A percentile compares a stretch with the other conserved stretches of the same genome.
Conservation (phyloP, 1,140 invertebrate genomes). For the Drosophila hydei region DNA sequence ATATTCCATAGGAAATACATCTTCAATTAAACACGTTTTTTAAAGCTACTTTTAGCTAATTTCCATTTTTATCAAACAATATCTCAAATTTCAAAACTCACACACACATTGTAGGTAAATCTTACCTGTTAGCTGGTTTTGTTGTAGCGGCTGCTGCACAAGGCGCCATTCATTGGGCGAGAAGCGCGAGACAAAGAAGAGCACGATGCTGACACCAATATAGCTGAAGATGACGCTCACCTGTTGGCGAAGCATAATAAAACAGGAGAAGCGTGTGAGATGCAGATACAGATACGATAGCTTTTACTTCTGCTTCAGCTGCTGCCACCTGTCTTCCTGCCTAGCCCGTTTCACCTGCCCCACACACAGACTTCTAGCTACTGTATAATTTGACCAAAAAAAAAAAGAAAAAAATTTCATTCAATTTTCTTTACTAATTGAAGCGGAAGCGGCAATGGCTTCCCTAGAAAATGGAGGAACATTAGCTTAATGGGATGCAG, state of each 20-base stretch:
- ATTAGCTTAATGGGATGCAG: constrained; percentile 71
- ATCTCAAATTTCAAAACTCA: constrained; percentile 22
- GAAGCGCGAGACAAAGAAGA: constrained; percentile 97
- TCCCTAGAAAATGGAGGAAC: constrained; percentile 68
- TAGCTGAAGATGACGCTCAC: constrained; percentile 97
- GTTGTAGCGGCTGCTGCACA: constrained; percentile 84
- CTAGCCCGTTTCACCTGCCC: not conserved
- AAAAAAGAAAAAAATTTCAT: constrained; percentile 59
- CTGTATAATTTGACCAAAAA: constrained; percentile 33
- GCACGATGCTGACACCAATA: constrained; percentile 97
- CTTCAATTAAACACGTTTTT: not conserved
- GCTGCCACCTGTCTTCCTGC: constrained; percentile 11
- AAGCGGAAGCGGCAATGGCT: constrained; percentile 75
- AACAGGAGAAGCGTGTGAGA: constrained; percentile 56
- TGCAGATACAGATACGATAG: constrained; percentile 19
- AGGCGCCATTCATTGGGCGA: constrained; percentile 97
- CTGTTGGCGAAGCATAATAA: constrained; percentile 83
- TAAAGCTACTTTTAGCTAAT: constrained; percentile 36
- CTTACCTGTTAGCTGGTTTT: constrained; percentile 83
- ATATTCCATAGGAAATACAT: too few species aligned
- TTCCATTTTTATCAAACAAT: constrained; percentile 29
- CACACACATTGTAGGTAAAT: constrained; percentile 15
- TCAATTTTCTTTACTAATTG: constrained; percentile 81
- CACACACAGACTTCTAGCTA: not conserved
- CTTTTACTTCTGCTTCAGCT: constrained; percentile 4